Evolutionary conservation across 2,797 vertebrate genomes (phyloP), one percentile per base, ranked within the genome.

Genomic region (Gymnopithys bicolor): DNA sequence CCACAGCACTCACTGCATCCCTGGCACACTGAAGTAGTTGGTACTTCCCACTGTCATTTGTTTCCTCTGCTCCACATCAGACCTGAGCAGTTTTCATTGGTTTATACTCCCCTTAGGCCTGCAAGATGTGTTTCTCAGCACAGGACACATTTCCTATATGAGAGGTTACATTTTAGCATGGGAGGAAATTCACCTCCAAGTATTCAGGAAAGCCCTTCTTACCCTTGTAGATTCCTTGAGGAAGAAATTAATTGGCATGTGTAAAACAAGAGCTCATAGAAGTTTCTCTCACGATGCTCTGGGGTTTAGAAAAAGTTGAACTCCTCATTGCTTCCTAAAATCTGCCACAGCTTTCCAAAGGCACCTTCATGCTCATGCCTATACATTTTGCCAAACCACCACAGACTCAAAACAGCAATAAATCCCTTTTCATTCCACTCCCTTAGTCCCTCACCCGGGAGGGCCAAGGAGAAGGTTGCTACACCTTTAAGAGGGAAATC

Each of bases 401-500:
- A 19, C 11, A 19, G 43, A 24, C 13, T 25, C 18, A 1, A 48
- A 76, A 5, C 32, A 70, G 81, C 25, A 21, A 17, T 6, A 79
- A 81, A 92, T 19, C 53, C 84, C 60, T 30, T 46, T 11, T 21
- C 49, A 11, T 32, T 30, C 21, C 51, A 13, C 35, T 55, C 22
- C 32, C 60, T 3, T 0, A 7, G 19, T 15, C 45, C 69, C 87
- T 87, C 53, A 7, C 23, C 45, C 8, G 30, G 49, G 8, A 17
- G 27, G 16, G 64, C 14, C 41, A 10, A 51, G 68, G 43, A 71
- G 49, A 35, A 59, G n/a, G 39, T 4, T 19, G 6, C 84, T 86
- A 15, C 88, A 84, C 77, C 95, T 95, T 94, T 89, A 95, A 93
- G 85, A 84, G 75, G 45, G 84, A 93, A 84, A 58, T 33, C n/a